These are phyloP conservation scores for Bagarius yarrelli DNA, from an alignment of 2,113 vertebrate genomes.

Conservation along the genomic window DNA sequence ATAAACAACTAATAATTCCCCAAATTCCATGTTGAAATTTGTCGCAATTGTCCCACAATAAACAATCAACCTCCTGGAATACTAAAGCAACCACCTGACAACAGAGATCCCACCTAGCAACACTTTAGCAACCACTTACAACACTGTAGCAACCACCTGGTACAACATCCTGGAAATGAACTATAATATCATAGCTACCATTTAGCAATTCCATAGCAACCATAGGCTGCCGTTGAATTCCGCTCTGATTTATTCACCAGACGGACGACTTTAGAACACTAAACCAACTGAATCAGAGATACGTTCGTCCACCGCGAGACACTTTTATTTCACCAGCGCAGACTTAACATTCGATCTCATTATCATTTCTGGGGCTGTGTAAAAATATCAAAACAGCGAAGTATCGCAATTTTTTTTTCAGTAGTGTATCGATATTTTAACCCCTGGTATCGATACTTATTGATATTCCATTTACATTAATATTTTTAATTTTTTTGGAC, in stretches of 20 bases:
- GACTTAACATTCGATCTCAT: too few relatives aligned
- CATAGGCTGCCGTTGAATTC: neutral
- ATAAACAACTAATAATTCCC: too few relatives aligned
- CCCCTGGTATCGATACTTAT: too few relatives aligned
- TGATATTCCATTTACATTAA: too few relatives aligned
- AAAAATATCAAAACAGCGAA: too few relatives aligned
- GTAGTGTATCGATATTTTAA: too few relatives aligned
- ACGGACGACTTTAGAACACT: neutral
- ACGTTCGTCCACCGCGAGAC: too few relatives aligned
- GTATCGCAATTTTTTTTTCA: too few relatives aligned
- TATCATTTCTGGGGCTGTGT: too few relatives aligned
- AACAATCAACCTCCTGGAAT: neutral
- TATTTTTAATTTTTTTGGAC: too few relatives aligned
- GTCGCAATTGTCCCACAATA: too few relatives aligned
- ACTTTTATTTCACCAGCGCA: neutral
- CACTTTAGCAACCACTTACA: neutral
- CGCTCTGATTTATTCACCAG: neutral
- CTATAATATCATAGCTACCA: neutral
- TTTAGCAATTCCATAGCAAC: neutral
- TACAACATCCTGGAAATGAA: neutral
- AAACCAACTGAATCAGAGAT: neutral
- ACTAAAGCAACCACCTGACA: neutral
- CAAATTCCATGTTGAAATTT: too few relatives aligned
- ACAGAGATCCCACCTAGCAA: neutral
- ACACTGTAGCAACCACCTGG: neutral